Conservation (phyloP, 2,797 vertebrate genomes). For the Coracias cyanogaster region DNA sequence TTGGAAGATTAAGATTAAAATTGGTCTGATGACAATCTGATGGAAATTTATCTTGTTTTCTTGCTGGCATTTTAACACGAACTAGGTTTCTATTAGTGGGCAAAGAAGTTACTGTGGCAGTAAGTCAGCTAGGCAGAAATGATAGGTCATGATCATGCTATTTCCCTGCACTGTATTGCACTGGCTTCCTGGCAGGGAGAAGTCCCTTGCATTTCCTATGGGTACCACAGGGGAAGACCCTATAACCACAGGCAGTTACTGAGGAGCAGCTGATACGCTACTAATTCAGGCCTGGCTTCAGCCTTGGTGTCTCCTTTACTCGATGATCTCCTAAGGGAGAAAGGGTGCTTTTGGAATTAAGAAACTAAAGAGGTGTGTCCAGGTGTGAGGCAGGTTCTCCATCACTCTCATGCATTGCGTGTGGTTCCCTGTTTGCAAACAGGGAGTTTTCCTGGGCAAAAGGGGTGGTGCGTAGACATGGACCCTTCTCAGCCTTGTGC, state of each 20-base stretch:
- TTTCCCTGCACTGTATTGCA: neutral
- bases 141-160: fast-evolving
- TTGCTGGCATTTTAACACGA: neutral
- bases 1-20: slow-evolving; percentile 17
- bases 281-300: neutral
- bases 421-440: neutral
- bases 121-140: neutral
- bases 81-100: neutral
- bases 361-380: neutral
- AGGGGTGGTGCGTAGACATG: neutral
- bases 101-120: neutral
- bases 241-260: neutral
- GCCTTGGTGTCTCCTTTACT: neutral
- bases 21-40: neutral
- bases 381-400: neutral
- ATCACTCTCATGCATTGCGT: fast-evolving
- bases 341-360: neutral
- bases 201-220: neutral
- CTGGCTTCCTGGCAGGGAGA: neutral
- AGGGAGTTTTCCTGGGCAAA: neutral
- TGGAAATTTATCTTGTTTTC: neutral
- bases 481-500: neutral
- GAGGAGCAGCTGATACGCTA: neutral
- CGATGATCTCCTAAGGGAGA: neutral
- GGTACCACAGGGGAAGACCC: neutral